A percentile compares a stretch with the other conserved stretches of the same genome.
Conservation (phyloP, 2,113 vertebrate genomes). For the Perognathus longimembris region DNA sequence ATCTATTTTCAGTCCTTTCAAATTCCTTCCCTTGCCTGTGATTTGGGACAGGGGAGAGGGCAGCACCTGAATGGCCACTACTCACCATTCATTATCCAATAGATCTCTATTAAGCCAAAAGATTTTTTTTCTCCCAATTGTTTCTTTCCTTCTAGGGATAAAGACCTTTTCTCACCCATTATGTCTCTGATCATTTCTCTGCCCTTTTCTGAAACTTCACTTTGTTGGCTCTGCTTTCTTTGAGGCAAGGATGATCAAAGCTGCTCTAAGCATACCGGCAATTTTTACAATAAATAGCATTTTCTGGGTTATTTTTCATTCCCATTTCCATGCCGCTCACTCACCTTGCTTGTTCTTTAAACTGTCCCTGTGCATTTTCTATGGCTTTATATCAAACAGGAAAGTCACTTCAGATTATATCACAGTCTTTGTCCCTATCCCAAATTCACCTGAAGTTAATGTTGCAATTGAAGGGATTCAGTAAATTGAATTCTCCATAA, state of each 20-base stretch:
- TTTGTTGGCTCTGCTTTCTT: slow-evolving; percentile 79
- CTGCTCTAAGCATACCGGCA: slow-evolving; percentile 77
- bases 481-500: slow-evolving; percentile 18
- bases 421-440: slow-evolving; percentile 21
- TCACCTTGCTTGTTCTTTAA: slow-evolving; percentile 79
- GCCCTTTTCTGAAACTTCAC: slow-evolving; percentile 81
- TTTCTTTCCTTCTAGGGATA: slow-evolving; percentile 82
- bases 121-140: slow-evolving; percentile 73
- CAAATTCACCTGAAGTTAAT: slow-evolving; percentile 41
- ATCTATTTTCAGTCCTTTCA: slow-evolving; percentile 84
- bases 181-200: slow-evolving; percentile 80
- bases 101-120: slow-evolving; percentile 80
- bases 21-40: slow-evolving; percentile 80
- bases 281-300: slow-evolving; percentile 85
- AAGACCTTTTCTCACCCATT: slow-evolving; percentile 74
- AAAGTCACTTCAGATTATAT: slow-evolving; percentile 73
- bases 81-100: slow-evolving; percentile 82
- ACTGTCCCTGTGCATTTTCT: slow-evolving; percentile 76
- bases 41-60: slow-evolving; percentile 83
- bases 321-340: slow-evolving; percentile 80
- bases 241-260: slow-evolving; percentile 82
- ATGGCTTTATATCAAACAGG: slow-evolving; percentile 70
- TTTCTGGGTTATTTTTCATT: slow-evolving; percentile 83
- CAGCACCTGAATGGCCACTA: slow-evolving; percentile 79
- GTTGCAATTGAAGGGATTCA: slow-evolving; percentile 26